Conservation (phyloP, 1,140 invertebrate genomes). For the Colletes gigas region DNA sequence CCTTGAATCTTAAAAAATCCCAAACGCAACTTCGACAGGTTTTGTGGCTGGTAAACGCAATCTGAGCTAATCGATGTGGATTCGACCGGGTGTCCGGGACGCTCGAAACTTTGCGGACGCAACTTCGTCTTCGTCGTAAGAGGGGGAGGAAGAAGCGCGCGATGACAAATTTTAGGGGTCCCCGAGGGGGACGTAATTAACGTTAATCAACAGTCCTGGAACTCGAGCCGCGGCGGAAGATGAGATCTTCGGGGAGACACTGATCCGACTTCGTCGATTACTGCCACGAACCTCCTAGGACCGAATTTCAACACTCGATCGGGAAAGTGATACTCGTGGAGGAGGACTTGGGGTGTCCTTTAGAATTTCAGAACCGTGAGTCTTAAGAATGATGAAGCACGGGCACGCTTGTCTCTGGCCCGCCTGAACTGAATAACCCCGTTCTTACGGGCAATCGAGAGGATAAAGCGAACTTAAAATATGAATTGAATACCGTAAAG, state of each 20-base stretch:
- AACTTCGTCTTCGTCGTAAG: neutral
- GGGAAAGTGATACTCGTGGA: no score
- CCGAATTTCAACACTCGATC: neutral
- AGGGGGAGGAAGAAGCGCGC: conserved; percentile 1
- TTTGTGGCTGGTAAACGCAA: neutral
- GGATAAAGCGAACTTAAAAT: no score
- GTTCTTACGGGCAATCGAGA: no score
- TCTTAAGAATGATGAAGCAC: no score
- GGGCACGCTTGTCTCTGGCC: no score
- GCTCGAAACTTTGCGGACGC: conserved; percentile 9
- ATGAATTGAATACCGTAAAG: no score
- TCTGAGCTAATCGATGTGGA: conserved; percentile 21
- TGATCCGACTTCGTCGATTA: conserved; percentile 17
- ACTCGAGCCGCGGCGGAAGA: neutral
- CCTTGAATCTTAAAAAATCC: neutral
- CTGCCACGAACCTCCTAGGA: neutral
- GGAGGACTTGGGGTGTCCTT: no score
- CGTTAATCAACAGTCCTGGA: conserved; percentile 27
- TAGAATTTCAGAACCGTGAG: no score
- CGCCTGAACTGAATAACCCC: no score
- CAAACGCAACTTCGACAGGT: neutral
- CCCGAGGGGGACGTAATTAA: conserved; percentile 16
- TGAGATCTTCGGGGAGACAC: neutral
- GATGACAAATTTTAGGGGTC: conserved; percentile 6
- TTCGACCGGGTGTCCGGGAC: neutral